A percentile compares a stretch with the other conserved stretches of the same genome.
Conservation (phyloP, 2,797 vertebrate species). For the Muscicapa comitata region DNA sequence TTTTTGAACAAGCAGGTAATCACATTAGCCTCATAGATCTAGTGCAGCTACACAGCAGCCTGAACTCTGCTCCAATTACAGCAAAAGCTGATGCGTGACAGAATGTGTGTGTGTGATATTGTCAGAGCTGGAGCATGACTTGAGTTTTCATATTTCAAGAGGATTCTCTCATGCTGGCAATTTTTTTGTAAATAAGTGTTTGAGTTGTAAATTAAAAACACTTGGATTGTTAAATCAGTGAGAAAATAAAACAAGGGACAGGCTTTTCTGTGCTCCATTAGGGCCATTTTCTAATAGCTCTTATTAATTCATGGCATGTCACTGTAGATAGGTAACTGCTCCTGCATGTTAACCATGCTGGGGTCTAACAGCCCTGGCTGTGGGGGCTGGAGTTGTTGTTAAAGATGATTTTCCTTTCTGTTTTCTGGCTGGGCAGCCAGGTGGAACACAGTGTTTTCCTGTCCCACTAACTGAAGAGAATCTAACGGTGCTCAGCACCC, state of each 20-base stretch:
- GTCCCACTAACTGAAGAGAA: not conserved
- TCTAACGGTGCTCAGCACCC: not conserved
- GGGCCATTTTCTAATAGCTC: not conserved
- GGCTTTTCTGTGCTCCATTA: not conserved
- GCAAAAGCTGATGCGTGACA: slow-evolving; percentile 29
- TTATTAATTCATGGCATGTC: not conserved
- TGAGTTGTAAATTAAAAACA: slow-evolving; percentile 61
- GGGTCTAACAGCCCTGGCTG: not conserved
- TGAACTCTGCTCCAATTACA: slow-evolving; percentile 1
- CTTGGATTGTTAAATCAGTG: slow-evolving; percentile 14
- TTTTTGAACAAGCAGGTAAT: slow-evolving; percentile 19
- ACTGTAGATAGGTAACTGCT: not conserved
- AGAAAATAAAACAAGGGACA: slow-evolving; percentile 35
- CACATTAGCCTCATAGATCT: not conserved
- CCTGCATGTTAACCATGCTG: not conserved
- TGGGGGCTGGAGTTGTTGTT: not conserved
- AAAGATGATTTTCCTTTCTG: not conserved
- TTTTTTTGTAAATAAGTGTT: slow-evolving; percentile 46
- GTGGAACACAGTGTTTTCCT: not conserved
- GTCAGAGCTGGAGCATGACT: not conserved
- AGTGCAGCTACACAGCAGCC: not conserved
- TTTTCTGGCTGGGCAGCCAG: not conserved
- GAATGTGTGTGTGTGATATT: not conserved
- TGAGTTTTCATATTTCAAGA: slow-evolving; percentile 19
- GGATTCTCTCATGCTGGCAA: not conserved